Percentiles rank a stretch among this genome's conserved stretches.
These are phyloP conservation scores for Protodeltote pygarga DNA, from an alignment of 2,888 invertebrate genomes.

Conservation along the genomic window DNA sequence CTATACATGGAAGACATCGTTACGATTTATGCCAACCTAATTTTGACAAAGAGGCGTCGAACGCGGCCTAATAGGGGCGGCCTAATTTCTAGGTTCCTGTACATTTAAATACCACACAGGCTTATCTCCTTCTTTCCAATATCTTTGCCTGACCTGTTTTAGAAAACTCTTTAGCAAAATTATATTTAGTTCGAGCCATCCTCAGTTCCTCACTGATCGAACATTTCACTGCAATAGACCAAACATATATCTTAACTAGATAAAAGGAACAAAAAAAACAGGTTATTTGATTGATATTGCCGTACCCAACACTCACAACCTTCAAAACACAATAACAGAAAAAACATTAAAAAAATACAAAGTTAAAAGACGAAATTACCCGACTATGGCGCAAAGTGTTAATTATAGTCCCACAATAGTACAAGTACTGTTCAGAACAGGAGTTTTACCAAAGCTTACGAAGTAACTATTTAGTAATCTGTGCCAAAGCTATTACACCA, in stretches of 20 bases:
- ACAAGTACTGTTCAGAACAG: no score
- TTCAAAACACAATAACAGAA: background rate
- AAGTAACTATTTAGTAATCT: no score
- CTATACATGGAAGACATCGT: slow-evolving; percentile 17
- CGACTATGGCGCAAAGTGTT: no score
- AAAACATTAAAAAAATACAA: background rate
- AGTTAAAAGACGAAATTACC: no score
- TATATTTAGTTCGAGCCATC: background rate
- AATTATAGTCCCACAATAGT: no score
- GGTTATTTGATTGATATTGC: background rate
- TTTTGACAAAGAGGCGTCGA: slow-evolving; percentile 24
- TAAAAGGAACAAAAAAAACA: no score
- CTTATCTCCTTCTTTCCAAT: background rate
- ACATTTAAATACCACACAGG: background rate
- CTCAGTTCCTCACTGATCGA: no score
- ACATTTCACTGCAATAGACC: no score
- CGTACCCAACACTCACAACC: background rate
- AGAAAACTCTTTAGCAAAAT: background rate
- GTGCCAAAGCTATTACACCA: no score
- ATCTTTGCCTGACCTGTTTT: background rate
- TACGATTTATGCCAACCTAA: slow-evolving; percentile 15
- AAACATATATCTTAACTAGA: no score
- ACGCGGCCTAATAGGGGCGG: slow-evolving; percentile 7
- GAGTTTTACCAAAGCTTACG: no score
- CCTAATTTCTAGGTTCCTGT: slow-evolving; percentile 1